Evolutionary conservation across 2,113 vertebrate genomes (phyloP).

Genomic region (Hyperopisus bebe): DNA sequence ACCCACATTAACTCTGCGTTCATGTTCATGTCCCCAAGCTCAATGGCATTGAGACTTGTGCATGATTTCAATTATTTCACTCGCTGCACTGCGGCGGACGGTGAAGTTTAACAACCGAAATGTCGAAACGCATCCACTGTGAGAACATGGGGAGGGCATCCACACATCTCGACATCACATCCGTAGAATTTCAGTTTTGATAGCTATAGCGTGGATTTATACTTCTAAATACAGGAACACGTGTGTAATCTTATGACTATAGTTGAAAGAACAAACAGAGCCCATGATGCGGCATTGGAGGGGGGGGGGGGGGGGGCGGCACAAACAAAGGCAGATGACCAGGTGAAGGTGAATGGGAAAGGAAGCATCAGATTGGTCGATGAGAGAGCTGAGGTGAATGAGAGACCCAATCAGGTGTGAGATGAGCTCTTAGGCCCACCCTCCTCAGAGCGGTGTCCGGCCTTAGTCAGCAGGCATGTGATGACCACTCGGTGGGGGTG

Average conservation of each 20-base stretch:
- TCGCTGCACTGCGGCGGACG: not conserved
- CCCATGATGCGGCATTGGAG: not conserved
- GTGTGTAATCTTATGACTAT: not conserved
- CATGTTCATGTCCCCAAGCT: slow-evolving; percentile 28
- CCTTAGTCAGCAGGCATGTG: slow-evolving; percentile 80
- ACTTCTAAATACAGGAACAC: not conserved
- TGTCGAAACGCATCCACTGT: not conserved
- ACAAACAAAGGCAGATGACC: not conserved
- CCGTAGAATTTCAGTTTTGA: slow-evolving; percentile 26
- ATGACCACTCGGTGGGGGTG: slow-evolving; percentile 42
- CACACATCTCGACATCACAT: not conserved
- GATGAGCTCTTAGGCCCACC: slow-evolving; percentile 86
- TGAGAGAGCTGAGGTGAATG: slow-evolving; percentile 85
- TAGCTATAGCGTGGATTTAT: not conserved
- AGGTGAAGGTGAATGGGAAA: not conserved
- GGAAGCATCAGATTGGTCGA: not conserved
- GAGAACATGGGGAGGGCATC: not conserved
- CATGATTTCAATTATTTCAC: not conserved
- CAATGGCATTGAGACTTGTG: not conserved
- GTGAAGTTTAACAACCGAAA: not conserved
- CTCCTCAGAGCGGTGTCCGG: slow-evolving; percentile 43
- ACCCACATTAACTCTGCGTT: slow-evolving; percentile 53
- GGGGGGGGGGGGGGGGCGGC: not conserved
- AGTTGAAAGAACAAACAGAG: not conserved
- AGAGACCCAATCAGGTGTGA: slow-evolving; percentile 75